Base-by-base conservation (phyloP, 2,113 vertebrate species). In the Baryphthengus martii region DNA sequence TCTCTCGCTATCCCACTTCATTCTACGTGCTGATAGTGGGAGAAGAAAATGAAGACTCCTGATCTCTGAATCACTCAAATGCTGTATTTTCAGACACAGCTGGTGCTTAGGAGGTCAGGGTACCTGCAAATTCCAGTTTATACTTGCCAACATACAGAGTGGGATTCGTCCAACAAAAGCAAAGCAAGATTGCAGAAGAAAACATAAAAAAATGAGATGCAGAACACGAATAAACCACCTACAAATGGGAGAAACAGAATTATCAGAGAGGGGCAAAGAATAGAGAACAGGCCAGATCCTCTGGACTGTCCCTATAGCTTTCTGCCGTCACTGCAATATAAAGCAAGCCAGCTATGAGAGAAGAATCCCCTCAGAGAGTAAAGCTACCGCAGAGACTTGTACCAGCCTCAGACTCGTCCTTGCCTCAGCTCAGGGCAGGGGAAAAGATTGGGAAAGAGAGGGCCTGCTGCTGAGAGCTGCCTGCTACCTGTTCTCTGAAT, bases 121-220 rank as follows among this genome's bases (percentile, higher is more conserved):
- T 89, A 93, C 93, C 86, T 89, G 76, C 84, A 90, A 96, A 93
- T 77, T 96, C 86, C 93, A 78, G 72, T 90, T 96, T 94, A 78
- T 31, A 13, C 70, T 93, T 89, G 52, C 56, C 56, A 90, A 17
- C 5, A 37, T n/a, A 66, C 17, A 71, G 55, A 52, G 39, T 19
- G 40, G 65, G 40, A 83, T 86, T 92, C 29, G 80, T 49, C 65
- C 55, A 95, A 84, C 35, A 93, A 95, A 93, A 90, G 55, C 29
- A 71, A 93, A 85, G 55, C 12, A 59, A 68, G 11, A 93, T 3
- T 29, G 40, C 10, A 77, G 18, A 59, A 59, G n/a, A 76, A 52
- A 75, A 74, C n/a, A n/a, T 45, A 67, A 35, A 7, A 2, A 21
- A 75, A 71, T 11, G 7, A 65, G 40, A 83, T 47, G 25, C 7